These are phyloP conservation scores for Zosterops japonicus DNA, from an alignment of 2,113 vertebrate species.

Conservation along the genomic window DNA sequence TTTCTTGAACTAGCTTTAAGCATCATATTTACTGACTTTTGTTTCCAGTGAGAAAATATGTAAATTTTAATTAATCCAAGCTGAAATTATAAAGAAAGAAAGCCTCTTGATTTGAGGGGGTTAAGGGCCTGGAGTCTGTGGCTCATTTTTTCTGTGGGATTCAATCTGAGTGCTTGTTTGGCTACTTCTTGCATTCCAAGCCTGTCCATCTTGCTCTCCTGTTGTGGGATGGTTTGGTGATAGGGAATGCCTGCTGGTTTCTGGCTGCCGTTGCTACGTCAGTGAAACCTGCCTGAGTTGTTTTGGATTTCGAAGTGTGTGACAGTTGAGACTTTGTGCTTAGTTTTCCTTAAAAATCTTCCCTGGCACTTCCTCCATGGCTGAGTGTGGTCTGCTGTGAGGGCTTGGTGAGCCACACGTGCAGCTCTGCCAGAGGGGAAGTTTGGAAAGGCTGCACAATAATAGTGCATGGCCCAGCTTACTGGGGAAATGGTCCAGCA, in stretches of 20 bases:
- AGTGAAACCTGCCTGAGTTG: background rate
- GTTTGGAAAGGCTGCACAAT: background rate
- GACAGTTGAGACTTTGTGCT: background rate
- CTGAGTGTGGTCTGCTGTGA: background rate
- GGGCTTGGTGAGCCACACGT: background rate
- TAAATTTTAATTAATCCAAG: background rate
- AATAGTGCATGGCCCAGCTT: background rate
- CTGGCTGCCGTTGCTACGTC: background rate
- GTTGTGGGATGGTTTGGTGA: background rate
- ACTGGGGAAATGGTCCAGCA: background rate
- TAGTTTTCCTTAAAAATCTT: background rate
- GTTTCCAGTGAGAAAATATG: background rate
- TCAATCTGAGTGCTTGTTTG: background rate
- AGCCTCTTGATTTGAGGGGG: background rate
- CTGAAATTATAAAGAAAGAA: background rate
- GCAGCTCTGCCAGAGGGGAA: rapidly evolving
- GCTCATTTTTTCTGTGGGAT: background rate
- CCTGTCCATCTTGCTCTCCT: background rate
- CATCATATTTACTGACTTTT: background rate
- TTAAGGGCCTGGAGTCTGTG: background rate
- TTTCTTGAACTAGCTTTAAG: background rate
- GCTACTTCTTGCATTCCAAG: background rate
- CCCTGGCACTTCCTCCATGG: background rate
- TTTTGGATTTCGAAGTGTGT: background rate
- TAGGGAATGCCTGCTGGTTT: background rate